Evolutionary conservation across 2,888 invertebrate genomes (phyloP).

Genomic region (Eilema caniola): DNA sequence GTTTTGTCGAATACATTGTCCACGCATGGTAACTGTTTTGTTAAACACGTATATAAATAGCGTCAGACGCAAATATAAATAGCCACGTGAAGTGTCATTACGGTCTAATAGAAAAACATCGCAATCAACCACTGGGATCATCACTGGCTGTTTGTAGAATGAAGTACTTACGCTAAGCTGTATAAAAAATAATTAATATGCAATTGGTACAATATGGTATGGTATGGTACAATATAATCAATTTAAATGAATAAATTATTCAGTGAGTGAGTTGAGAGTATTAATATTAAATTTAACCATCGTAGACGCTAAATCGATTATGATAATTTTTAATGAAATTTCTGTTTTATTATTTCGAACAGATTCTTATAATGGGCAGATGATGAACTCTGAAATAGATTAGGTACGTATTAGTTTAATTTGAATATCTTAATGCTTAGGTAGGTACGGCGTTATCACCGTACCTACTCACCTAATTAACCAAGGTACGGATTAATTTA

Average conservation of each 20-base stretch:
- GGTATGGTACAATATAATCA: slow-evolving; percentile 2
- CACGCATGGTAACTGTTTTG: no score
- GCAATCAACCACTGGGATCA: slow-evolving; percentile 51
- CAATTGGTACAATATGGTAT: slow-evolving; percentile 8
- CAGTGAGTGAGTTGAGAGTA: slow-evolving; percentile 2
- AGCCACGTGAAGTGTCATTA: no score
- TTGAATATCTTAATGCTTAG: not conserved
- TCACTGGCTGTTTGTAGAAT: not conserved
- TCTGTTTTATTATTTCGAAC: slow-evolving; percentile 9
- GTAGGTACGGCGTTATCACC: not conserved
- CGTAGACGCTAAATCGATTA: slow-evolving; percentile 17
- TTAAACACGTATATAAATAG: no score
- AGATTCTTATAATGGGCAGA: slow-evolving; percentile 4
- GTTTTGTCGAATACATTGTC: no score
- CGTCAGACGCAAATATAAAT: no score
- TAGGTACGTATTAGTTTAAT: not conserved
- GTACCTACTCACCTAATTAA: not conserved
- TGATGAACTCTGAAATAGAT: slow-evolving; percentile 13
- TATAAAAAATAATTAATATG: not conserved
- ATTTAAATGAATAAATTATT: slow-evolving; percentile 20
- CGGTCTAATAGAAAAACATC: slow-evolving; percentile 60
- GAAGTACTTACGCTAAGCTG: slow-evolving; percentile 18
- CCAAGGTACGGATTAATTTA: no score
- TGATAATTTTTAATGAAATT: slow-evolving; percentile 17
- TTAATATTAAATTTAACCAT: slow-evolving; percentile 3